Evolutionary conservation across 2,113 vertebrate species (phyloP), one percentile per base, ranked within the genome.

Genomic region (Copsychus sechellarum): DNA sequence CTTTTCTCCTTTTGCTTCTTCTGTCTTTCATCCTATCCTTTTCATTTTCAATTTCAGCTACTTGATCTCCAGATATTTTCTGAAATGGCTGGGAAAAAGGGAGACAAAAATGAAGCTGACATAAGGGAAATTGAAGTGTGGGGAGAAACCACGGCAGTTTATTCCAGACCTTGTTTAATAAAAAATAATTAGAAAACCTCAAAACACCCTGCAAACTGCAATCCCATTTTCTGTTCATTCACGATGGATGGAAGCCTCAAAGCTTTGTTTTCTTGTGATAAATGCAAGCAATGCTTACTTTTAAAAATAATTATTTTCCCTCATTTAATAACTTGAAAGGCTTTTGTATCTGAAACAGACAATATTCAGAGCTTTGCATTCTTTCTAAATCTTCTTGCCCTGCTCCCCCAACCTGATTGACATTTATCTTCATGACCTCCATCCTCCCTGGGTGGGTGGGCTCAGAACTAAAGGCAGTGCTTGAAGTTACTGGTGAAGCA

Each of bases 151-250:
- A 50, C 22, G 65, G 15, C 24, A 78, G 61, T 70, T 93, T 76
- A 82, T 87, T 87, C 34, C 62, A 92, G 66, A 53, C 3, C 23
- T 72, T 72, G 57, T 76, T 81, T 91, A 89, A 81, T 53, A 56
- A 81, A 88, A 91, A 94, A 90, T 90, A 91, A 95, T 91, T 93
- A 89, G 53, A 78, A 91, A 69, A 93, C 88, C 93, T 89, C 91
- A 91, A 91, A 92, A 93, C 70, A 54, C 6, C 25, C 65, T 89
- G 31, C 43, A 91, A 91, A 58, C 21, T 71, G 38, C 57, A 56
- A 29, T 71, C 43, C 17, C 19, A 48, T 74, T 93, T 94, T 92
- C 56, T 91, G 13, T 88, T 97, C 83, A n/a, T 86, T 88, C 56
- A 24, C 4, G 8, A 65, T 67, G 62, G 43, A 84, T 8, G 7